phyloP scores from a whole-genome alignment of 2,888 invertebrate species.

The Andrena praecox region DNA sequence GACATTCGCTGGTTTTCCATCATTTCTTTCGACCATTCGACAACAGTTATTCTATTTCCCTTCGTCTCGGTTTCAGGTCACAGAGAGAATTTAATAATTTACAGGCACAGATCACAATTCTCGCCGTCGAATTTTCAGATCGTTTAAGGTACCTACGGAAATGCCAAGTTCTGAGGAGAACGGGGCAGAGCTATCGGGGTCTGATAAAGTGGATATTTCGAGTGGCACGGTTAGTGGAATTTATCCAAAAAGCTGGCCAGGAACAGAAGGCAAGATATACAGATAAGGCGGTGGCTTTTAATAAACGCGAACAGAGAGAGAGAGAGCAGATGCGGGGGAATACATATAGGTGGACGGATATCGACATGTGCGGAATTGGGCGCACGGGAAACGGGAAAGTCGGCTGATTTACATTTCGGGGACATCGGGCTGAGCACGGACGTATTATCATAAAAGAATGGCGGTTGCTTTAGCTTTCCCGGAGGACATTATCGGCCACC shows the following conservation, averaged over 20 bases:
- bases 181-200: background rate
- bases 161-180: background rate
- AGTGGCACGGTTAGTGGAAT: background rate
- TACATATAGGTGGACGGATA: slow-evolving; percentile 36
- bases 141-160: background rate
- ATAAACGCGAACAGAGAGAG: slow-evolving; percentile 48
- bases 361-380: slow-evolving; percentile 47
- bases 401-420: slow-evolving; percentile 75
- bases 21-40: background rate
- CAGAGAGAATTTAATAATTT: background rate
- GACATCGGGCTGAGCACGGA: slow-evolving; percentile 67
- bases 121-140: background rate
- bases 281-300: slow-evolving; percentile 32
- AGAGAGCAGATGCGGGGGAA: slow-evolving; percentile 12
- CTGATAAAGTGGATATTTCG: background rate
- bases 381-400: slow-evolving; percentile 22
- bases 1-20: background rate
- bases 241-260: background rate
- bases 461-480: slow-evolving; percentile 65
- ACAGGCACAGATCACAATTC: background rate
- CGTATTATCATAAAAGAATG: slow-evolving; percentile 77
- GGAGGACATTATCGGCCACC: slow-evolving; percentile 76
- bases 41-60: background rate
- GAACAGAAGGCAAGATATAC: background rate
- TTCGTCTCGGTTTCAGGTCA: background rate